phyloP scores from a whole-genome alignment of 2,113 vertebrate genomes.

The Gnathonemus echidnorhynchus region DNA sequence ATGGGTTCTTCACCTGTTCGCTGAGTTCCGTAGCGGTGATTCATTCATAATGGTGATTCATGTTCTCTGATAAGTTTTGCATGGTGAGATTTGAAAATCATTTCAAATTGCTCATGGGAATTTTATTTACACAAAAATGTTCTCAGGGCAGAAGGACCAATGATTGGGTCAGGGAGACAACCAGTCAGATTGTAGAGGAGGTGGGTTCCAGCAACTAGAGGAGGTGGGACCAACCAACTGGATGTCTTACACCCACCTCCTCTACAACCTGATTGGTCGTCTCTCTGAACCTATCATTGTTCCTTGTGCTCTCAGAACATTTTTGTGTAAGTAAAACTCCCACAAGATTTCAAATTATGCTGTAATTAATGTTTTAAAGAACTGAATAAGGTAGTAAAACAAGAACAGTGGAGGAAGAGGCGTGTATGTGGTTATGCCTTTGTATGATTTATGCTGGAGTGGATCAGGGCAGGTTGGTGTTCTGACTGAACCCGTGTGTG shows the following conservation, averaged over 20 bases:
- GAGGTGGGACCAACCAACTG: no score
- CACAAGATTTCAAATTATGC: neutral
- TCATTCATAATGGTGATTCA: neutral
- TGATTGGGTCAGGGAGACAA: no score
- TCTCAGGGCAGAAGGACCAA: no score
- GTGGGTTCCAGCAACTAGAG: no score
- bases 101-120: neutral
- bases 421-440: neutral
- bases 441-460: neutral
- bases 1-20: neutral
- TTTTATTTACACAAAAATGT: no score
- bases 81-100: neutral
- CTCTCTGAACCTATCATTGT: no score
- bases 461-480: neutral
- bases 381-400: neutral
- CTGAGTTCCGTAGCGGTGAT: neutral
- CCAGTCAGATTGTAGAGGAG: no score
- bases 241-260: no score
- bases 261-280: no score
- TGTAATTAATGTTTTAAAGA: neutral
- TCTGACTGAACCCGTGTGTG: neutral
- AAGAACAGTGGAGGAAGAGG: neutral
- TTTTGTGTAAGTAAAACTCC: no score
- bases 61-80: neutral
- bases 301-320: no score